These are phyloP conservation scores for Sussaba pulchella DNA, from an alignment of 2,888 invertebrate species.

Conservation along the genomic window DNA sequence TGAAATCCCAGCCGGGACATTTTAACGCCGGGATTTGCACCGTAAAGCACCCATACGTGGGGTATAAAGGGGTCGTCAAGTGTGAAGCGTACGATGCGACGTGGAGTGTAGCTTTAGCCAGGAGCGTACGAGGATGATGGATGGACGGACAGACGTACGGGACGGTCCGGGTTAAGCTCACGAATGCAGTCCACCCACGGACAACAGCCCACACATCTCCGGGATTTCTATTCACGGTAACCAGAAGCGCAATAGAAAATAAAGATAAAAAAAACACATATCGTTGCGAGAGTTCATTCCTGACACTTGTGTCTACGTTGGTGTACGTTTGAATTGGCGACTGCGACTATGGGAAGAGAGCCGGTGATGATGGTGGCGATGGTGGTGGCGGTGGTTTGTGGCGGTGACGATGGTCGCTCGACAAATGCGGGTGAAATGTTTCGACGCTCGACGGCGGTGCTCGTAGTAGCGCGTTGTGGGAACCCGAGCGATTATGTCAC, in stretches of 20 bases:
- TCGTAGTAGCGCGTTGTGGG: no score
- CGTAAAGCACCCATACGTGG: background rate
- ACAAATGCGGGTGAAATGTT: slow-evolving; percentile 29
- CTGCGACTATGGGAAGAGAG: slow-evolving; percentile 10
- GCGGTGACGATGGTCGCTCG: slow-evolving; percentile 12
- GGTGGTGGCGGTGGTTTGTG: slow-evolving; percentile 5
- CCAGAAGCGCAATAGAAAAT: slow-evolving; percentile 32
- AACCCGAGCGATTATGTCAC: slow-evolving; percentile 74
- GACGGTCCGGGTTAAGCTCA: background rate
- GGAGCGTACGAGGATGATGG: slow-evolving; percentile 38
- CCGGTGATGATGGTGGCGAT: background rate
- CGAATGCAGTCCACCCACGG: slow-evolving; percentile 30
- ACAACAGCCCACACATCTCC: slow-evolving; percentile 14
- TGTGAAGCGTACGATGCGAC: background rate
- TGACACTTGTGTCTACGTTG: slow-evolving; percentile 43
- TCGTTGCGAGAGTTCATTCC: slow-evolving; percentile 19
- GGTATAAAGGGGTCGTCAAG: background rate
- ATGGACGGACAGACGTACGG: slow-evolving; percentile 37
- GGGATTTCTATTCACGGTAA: slow-evolving; percentile 22
- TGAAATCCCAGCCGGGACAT: background rate
- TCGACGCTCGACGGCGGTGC: background rate
- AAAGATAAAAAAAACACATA: slow-evolving; percentile 21
- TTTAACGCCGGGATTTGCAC: background rate
- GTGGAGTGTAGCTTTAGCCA: background rate
- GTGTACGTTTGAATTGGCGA: slow-evolving; percentile 30